Evolutionary conservation across 2,888 invertebrate species (phyloP), one percentile per base, ranked within the genome.

Genomic region (Lordiphosa andalusiaca): DNA sequence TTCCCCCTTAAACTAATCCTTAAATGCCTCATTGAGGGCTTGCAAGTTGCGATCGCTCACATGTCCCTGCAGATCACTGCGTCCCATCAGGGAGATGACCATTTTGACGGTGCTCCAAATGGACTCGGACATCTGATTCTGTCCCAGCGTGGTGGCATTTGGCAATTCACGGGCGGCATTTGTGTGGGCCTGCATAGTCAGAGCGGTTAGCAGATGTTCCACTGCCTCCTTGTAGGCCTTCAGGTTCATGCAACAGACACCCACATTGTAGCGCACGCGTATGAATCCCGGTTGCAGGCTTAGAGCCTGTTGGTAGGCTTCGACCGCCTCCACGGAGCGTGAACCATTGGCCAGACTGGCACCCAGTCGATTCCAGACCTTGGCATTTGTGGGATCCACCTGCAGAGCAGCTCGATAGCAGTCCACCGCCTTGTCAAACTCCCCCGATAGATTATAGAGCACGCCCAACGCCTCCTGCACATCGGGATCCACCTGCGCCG

Each of bases 261-360:
- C 99, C 58, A 99, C 94, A 91, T 99, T 99, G 88, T 98, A 99
- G 62, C 99, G 92, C 6, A 98, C 98, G 59, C 99, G 92, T 67
- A 99, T 97, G 89, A 97, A 99, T 2, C 98, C 98, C 5, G 99
- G 99, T 63, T 96, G 95, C 48, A 98, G 91, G 86, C 95, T 93
- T 49, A 99, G 91, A 36, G 99, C 98, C 83, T 93, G 93, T 86
- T 96, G 95, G 88, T 99, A 99, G 0, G 99, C 98, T 70, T 96
- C 95, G 6, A 99, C 96, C 4, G 99, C 98, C 91, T 99, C 97
- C 84, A 98, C 98, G 35, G 98, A 96, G 69, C 94, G 93, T 51
- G 95, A 95, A 69, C 98, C 97, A 89, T 99, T 99, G 10, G 99
- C 99, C 80, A 98, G 90, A 42, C 98, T 98, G 33, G 99, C 99